Base-by-base conservation (phyloP, 2,888 invertebrate species). In the Acholoe squamosa region DNA sequence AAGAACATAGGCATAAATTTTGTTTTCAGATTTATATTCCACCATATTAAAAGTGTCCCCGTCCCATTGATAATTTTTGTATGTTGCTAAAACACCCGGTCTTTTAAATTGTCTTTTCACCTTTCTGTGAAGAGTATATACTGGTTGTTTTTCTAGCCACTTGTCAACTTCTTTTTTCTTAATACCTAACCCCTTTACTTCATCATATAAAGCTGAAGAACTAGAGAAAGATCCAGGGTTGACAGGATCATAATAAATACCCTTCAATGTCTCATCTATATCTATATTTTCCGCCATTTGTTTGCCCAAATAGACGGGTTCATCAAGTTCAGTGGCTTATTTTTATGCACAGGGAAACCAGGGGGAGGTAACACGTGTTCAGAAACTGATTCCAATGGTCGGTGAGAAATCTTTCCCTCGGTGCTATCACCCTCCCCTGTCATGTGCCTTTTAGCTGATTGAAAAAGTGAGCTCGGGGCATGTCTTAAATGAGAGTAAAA, bases 21-120 rank as follows among this genome's bases (percentile, higher is more conserved):
- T n/a, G 28, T 77, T 77, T 77, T 77, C 77, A 5, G 7, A 5
- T 19, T 34, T 34, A 7, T 34, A 77, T 25, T 77, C 34, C 31
- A 77, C 77, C 77, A 77, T 77, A n/a, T 77, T 77, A 5, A 77
- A 10, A 28, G 77, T 77, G 19, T 61, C 61, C 5, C 61, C 61
- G 19, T 61, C 77, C 31, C 31, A 77, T 34, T 77, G 77, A 77
- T 33, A 77, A 10, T 77, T 19, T 77, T 77, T 77, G 14, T n/a
- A 33, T 33, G 33, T 19, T 33, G 25, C 77, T 3, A 77, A 19
- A 77, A 77, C 77, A 3, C 28, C 28, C 1, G 33, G 77, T 5
- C 77, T 3, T 77, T n/a, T 77, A 28, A 28, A 10, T 33, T 77
- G 7, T 77, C 31, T 33, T 7, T 77, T 25, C 1, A 77, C 34